Percentiles rank a stretch among this genome's conserved stretches.
Conservation (phyloP, 2,888 invertebrate species). For the Stenichneumon culpator region DNA sequence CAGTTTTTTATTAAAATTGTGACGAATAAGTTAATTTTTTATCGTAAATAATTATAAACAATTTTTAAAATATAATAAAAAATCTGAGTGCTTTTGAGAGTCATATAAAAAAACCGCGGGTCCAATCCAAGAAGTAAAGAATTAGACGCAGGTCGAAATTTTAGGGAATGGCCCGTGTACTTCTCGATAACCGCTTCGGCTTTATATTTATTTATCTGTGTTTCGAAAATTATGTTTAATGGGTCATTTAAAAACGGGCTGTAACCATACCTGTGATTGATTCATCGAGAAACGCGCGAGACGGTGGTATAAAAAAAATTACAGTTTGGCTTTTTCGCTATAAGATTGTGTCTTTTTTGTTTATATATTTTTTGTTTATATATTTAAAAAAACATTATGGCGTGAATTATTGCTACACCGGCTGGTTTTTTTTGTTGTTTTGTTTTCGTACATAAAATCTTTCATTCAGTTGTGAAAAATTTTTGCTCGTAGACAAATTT, state of each 20-base stretch:
- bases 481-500: conserved; percentile 80
- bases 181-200: conserved; percentile 25
- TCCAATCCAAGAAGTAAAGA: too few species aligned
- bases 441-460: neutral
- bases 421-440: conserved; percentile 21
- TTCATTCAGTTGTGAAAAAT: conserved; percentile 76
- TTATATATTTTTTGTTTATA: conserved; percentile 13
- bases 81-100: too few species aligned
- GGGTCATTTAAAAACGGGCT: conserved; percentile 64
- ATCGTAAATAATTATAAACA: too few species aligned
- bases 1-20: too few species aligned
- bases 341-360: conserved; percentile 72
- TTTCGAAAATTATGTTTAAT: conserved; percentile 84
- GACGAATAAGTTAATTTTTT: too few species aligned
- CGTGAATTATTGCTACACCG: conserved; percentile 26
- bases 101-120: too few species aligned
- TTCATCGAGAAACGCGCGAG: conserved; percentile 34
- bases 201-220: conserved; percentile 44
- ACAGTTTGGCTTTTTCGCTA: conserved; percentile 57
- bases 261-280: neutral
- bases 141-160: too few species aligned
- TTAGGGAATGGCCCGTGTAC: neutral
- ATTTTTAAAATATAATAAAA: too few species aligned
- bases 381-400: neutral
- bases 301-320: conserved; percentile 17